phyloP scores from a whole-genome alignment of 2,797 vertebrate genomes.

The Tolypeutes matacus region DNA sequence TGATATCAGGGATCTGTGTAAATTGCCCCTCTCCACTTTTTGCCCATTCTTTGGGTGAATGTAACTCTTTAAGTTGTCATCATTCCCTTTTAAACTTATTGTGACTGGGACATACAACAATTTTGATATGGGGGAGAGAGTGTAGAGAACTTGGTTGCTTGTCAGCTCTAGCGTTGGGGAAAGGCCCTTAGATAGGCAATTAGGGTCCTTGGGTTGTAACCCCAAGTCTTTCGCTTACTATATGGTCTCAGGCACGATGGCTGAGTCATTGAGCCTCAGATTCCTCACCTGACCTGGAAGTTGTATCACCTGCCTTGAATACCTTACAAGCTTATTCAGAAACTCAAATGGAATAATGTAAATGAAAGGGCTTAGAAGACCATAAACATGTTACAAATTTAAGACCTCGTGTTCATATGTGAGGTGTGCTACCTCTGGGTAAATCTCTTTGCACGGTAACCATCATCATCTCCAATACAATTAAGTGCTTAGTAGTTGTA shows the following conservation, averaged over 20 bases:
- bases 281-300: background rate
- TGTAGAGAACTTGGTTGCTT: background rate
- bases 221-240: background rate
- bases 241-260: background rate
- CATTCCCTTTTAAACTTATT: background rate
- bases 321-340: background rate
- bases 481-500: background rate
- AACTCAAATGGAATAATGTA: background rate
- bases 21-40: background rate
- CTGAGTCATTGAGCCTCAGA: background rate
- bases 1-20: background rate
- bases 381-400: background rate
- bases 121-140: background rate
- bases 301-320: background rate
- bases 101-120: background rate
- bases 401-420: background rate
- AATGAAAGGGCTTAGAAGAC: background rate
- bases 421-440: background rate
- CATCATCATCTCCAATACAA: background rate
- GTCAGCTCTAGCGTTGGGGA: background rate
- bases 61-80: background rate
- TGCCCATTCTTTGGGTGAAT: background rate
- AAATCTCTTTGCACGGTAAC: background rate
- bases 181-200: background rate
- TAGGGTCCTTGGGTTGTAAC: background rate